Evolutionary conservation across 53 echinoderm and acorn worm genomes (phyloP), one percentile per base, ranked within the genome.

Genomic region (Antedon mediterranea): DNA sequence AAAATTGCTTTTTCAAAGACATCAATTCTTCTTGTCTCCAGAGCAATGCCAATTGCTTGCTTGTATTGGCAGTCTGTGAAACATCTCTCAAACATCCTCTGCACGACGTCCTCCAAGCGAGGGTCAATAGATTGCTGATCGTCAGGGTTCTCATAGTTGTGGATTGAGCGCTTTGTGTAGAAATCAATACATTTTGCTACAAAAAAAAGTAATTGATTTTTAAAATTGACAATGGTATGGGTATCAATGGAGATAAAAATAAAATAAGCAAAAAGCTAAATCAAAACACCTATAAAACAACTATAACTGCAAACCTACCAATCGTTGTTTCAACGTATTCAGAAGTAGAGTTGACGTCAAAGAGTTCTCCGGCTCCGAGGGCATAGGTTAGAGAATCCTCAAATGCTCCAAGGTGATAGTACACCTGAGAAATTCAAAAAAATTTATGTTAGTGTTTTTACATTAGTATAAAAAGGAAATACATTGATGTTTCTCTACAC

Each of bases 351-450:
- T 87, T 94, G 74, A 94, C 91, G 73, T 91, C 87, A 77, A 94
- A 91, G 31, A 94, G 86, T 23, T 73, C 84, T 27, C 95, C 91
- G 1, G 91, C 95, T 33, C 95, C 95, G 0, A 94, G 87, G 28
- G 95, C 95, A 34, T 94, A 94, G 6, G 95, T 91, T 71, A 94
- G 79, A 26, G 95, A 94, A 79, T 94, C 95, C 71, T 94, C 95
- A 84, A 94, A 94, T 26, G 91, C 95, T 70, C 95, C 95, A 0
- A 94, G 81, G 71, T 94, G 95, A 78, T 94, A 94, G 74, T 94
- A 94, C 3, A 94, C 95, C 91, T 91, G 43, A 7, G 71, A 7
- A 20, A 29, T n/a, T n/a, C n/a, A n/a, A n/a, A n/a, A n/a, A n/a
- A n/a, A n/a, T n/a, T n/a, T n/a, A n/a, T n/a, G n/a, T n/a, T n/a